These are phyloP conservation scores for Hoplostethus atlanticus DNA, from an alignment of 2,797 vertebrate genomes.

Conservation along the genomic window DNA sequence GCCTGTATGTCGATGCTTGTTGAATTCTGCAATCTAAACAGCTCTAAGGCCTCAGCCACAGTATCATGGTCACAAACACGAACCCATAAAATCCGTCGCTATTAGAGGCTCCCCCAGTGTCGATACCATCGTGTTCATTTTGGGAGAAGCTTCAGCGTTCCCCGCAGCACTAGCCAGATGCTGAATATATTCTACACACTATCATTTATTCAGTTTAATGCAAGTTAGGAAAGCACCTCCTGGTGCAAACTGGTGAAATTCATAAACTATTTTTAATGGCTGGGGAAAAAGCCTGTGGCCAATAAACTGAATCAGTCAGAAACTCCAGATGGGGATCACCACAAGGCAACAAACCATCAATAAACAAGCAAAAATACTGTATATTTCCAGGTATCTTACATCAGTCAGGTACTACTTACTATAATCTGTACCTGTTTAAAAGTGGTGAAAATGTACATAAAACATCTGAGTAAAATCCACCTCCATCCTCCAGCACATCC, in stretches of 20 bases:
- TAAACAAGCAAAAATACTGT: not conserved
- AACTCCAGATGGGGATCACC: conserved; percentile 20
- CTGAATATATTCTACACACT: conserved; percentile 47
- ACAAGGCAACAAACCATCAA: conserved; percentile 21
- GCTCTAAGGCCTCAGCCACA: not conserved
- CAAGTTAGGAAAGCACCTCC: conserved; percentile 56
- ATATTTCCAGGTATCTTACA: not conserved
- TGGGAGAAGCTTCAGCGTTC: not conserved
- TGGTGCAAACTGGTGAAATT: conserved; percentile 44
- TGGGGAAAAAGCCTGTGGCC: conserved; percentile 12
- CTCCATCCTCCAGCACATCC: too few relatives aligned
- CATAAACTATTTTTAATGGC: conserved; percentile 51
- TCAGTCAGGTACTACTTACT: conserved; percentile 3
- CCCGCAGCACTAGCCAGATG: conserved; percentile 14
- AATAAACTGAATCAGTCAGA: conserved; percentile 38
- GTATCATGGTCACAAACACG: not conserved
- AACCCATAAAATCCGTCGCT: too few relatives aligned
- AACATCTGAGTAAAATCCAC: too few relatives aligned
- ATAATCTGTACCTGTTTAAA: conserved; percentile 55
- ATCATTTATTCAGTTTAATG: conserved; percentile 71
- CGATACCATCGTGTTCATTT: conserved; percentile 10
- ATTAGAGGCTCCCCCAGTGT: not conserved
- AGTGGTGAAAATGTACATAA: not conserved
- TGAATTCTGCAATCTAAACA: not conserved
- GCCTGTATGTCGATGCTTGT: not conserved